A percentile compares a stretch with the other conserved stretches of the same genome.
Evolutionary conservation across 2,797 vertebrate species (phyloP).

Genomic region (Esox lucius): DNA sequence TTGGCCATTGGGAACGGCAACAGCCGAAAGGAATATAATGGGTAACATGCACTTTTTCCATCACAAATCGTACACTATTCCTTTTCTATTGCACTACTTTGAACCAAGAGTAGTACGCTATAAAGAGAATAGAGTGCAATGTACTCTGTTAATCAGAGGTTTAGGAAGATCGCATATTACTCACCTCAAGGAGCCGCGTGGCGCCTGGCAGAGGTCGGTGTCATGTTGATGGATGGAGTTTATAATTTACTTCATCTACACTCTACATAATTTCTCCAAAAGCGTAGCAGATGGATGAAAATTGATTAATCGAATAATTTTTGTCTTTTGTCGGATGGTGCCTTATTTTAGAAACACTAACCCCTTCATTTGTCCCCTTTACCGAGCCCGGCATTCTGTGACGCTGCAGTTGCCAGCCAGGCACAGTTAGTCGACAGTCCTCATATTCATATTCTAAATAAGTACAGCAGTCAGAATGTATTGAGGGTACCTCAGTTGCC

Average conservation of each 20-base stretch:
- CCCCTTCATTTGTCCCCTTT: constrained; percentile 7
- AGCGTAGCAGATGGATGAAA: constrained; percentile 51
- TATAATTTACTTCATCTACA: constrained; percentile 64
- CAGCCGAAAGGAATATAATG: neutral
- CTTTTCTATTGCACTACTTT: neutral
- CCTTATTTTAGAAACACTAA: constrained; percentile 34
- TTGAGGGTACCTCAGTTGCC: too few relatives aligned
- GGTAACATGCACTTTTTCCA: neutral
- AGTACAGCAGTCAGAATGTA: neutral
- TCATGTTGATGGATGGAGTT: constrained; percentile 67
- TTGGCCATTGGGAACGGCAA: neutral
- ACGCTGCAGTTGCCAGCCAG: constrained; percentile 22
- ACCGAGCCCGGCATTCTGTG: constrained; percentile 2
- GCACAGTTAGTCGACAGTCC: constrained; percentile 2
- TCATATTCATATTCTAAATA: constrained; percentile 8
- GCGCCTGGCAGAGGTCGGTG: constrained; percentile 37
- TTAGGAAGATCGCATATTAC: constrained; percentile 2
- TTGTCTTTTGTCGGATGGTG: constrained; percentile 4
- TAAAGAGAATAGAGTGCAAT: neutral
- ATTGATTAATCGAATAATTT: constrained; percentile 55
- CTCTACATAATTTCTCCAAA: constrained; percentile 51
- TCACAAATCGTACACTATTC: neutral
- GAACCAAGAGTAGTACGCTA: neutral
- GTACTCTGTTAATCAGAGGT: neutral
- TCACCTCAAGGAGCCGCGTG: constrained; percentile 31